Base-by-base conservation (phyloP, 1,140 invertebrate species). In the Melitaea cinxia region DNA sequence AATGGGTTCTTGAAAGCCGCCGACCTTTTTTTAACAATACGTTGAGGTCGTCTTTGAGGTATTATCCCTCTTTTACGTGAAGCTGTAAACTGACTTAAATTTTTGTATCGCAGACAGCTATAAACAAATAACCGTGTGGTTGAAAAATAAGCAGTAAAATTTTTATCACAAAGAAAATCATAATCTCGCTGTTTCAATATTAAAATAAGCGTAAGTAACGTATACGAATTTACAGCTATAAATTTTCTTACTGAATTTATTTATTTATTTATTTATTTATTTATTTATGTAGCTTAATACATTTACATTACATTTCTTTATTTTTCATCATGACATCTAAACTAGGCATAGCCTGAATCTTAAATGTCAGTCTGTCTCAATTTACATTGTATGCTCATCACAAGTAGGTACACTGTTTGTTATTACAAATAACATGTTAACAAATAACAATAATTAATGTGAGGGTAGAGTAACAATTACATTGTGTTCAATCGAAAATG, bases 1-100 rank as follows among this genome's bases (percentile, higher is more conserved):
- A 39, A 55, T 55, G 33, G 53, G 14, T 33, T 33, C 9, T 30
- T 39, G 33, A 55, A 54, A 55, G 53, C 28, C 30, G 35, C 28
- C 53, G 53, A 55, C 53, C 53, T 37, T 37, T 55, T 55, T 55
- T 24, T 23, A 39, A 24, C 53, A 10, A 55, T 55, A 55, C 37
- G 23, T 39, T 23, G 53, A 55, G 33, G 53, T 39, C 33, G 35
- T 37, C 37, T 23, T 39, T 24, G 24, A 23, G 23, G 23, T 37
- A 39, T 55, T 39, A 39, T 39, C 53, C 23, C 7, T 21, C 33
- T 55, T 55, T 55, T 55, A 35, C 28, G 33, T 37, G n/a, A 15
- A 24, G 33, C 53, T 55, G 53, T 55, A 55, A 55, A 55, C 21
- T 39, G 21, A 21, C 53, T 15, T n/a, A 39, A 26, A n/a, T 55